phyloP scores from a whole-genome alignment of 2,797 vertebrate species.

The Chaetodon trifasciatus region DNA sequence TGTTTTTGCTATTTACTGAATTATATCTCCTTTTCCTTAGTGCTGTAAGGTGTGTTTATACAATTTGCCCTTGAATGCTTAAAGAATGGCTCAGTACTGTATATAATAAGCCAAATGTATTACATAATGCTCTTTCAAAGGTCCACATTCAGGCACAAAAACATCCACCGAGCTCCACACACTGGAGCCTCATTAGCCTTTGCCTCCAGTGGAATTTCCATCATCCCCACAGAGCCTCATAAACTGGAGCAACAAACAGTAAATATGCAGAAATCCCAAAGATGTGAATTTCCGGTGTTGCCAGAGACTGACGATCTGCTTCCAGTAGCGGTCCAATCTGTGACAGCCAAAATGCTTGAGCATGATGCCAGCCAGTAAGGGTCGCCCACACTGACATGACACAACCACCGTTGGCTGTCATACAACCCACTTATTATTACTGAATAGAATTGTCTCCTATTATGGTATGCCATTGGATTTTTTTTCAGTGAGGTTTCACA shows the following conservation, averaged over 20 bases:
- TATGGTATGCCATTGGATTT: slow-evolving; percentile 28
- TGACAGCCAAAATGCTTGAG: slow-evolving; percentile 48
- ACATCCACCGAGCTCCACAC: neutral
- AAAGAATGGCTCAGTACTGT: neutral
- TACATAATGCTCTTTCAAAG: neutral
- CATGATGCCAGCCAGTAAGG: slow-evolving; percentile 44
- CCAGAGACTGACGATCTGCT: slow-evolving; percentile 11
- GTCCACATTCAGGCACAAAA: neutral
- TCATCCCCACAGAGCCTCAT: slow-evolving; percentile 11
- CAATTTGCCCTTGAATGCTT: neutral
- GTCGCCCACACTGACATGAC: slow-evolving; percentile 52
- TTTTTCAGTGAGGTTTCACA: slow-evolving; percentile 33
- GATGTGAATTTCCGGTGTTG: slow-evolving; percentile 38
- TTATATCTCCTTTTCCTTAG: neutral
- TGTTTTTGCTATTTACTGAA: neutral
- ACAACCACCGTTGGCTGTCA: slow-evolving; percentile 51
- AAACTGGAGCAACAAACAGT: slow-evolving; percentile 21
- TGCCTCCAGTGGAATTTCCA: slow-evolving; percentile 7
- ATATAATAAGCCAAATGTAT: neutral
- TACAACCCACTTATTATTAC: slow-evolving; percentile 42
- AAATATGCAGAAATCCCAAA: slow-evolving; percentile 40
- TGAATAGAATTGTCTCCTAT: slow-evolving; percentile 46
- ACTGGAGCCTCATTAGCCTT: slow-evolving; percentile 22
- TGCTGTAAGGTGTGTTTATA: neutral
- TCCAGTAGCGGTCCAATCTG: slow-evolving; percentile 42